phyloP scores from a whole-genome alignment of 1,140 invertebrate genomes.

The Achroia grisella region DNA sequence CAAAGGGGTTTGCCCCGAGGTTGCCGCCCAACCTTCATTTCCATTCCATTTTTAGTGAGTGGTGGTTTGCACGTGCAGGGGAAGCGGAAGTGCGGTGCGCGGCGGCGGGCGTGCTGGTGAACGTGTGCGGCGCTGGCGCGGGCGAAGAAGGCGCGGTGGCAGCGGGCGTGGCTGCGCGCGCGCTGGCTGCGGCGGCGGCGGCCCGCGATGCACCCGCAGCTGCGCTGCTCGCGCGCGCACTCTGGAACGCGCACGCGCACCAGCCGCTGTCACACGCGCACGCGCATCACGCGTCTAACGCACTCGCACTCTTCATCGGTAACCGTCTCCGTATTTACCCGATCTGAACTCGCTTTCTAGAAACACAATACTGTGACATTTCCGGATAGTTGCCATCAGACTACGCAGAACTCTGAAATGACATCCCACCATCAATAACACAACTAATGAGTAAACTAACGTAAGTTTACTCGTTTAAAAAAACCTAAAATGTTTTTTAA shows the following conservation, averaged over 20 bases:
- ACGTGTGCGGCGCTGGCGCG: conserved; percentile 53
- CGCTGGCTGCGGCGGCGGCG: conserved; percentile 25
- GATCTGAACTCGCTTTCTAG: too few relatives aligned
- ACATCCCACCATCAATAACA: too few relatives aligned
- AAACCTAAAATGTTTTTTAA: too few relatives aligned
- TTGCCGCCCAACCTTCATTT: background rate
- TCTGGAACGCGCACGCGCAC: conserved; percentile 57
- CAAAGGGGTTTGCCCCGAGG: background rate
- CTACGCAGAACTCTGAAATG: too few relatives aligned
- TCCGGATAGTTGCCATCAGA: too few relatives aligned
- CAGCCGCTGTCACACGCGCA: conserved; percentile 17
- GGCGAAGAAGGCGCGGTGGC: conserved; percentile 22
- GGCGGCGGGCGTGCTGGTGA: conserved; percentile 52
- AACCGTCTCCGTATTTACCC: too few relatives aligned
- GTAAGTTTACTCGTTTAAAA: too few relatives aligned
- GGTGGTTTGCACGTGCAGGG: conserved; percentile 16
- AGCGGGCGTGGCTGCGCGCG: conserved; percentile 21
- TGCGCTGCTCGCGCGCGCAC: conserved; percentile 45
- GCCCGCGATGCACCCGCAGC: conserved; percentile 31
- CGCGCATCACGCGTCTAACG: conserved; percentile 25
- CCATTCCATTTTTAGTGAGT: too few relatives aligned
- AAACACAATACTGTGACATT: too few relatives aligned
- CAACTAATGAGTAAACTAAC: too few relatives aligned
- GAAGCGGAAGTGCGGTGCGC: conserved; percentile 42
- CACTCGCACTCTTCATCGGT: conserved; percentile 45